A percentile compares a stretch with the other conserved stretches of the same genome.
Evolutionary conservation across 1,140 invertebrate species (phyloP).

Genomic region (Solenopsis invicta): DNA sequence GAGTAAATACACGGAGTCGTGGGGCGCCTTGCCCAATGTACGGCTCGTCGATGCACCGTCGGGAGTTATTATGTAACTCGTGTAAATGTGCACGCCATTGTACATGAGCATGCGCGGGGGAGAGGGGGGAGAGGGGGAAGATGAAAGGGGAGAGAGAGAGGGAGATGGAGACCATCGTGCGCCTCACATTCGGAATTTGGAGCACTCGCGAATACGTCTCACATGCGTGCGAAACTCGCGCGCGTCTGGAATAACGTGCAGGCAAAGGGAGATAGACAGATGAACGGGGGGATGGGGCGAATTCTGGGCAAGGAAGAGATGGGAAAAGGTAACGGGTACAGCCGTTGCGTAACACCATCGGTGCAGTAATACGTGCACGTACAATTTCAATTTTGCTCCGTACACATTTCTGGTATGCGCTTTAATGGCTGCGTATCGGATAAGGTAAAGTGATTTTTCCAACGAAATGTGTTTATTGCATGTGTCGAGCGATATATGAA

Average conservation of each 20-base stretch:
- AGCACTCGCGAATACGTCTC: neutral
- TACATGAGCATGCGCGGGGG: neutral
- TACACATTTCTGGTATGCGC: neutral
- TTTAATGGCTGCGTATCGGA: conserved; percentile 2
- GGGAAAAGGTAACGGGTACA: neutral
- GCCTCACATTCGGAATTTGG: conserved; percentile 50
- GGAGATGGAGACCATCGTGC: neutral
- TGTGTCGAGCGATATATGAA: neutral
- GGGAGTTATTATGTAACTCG: conserved; percentile 72
- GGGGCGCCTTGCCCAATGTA: conserved; percentile 60
- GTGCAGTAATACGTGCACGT: conserved; percentile 27
- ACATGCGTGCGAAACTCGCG: conserved; percentile 20
- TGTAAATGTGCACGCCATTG: conserved; percentile 47
- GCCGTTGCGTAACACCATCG: conserved; percentile 20
- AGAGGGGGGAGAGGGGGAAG: too few relatives aligned
- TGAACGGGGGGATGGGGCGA: conserved; percentile 5
- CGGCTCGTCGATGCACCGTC: conserved; percentile 70
- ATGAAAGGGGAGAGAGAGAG: too few relatives aligned
- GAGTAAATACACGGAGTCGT: conserved; percentile 62
- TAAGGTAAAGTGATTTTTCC: neutral
- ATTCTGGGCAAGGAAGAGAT: neutral
- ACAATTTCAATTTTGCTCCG: conserved; percentile 48
- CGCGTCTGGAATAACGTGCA: neutral
- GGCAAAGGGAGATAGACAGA: neutral
- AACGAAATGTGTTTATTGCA: neutral